Base-by-base conservation (phyloP, 2,888 invertebrate genomes). In the Athalia circularis region DNA sequence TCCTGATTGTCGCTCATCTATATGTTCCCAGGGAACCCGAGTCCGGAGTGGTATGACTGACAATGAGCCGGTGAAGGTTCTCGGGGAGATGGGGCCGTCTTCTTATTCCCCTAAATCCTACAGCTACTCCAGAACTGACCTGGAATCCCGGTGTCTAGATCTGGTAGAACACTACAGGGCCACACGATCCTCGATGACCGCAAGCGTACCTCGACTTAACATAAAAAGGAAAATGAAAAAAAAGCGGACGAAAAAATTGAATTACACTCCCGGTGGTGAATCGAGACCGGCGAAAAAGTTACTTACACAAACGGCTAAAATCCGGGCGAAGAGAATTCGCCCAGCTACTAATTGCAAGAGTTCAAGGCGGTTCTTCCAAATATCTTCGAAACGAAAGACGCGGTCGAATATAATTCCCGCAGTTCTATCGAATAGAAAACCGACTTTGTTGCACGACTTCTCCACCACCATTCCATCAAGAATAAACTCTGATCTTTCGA, bases 1-100 rank as follows among this genome's bases (percentile, higher is more conserved):
- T 50, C 70, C 57, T 43, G 54, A 54, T 57, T 70, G 11, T 81
- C 80, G 77, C 75, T 79, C 75, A 76, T 79, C 29, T 54, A 54
- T 70, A 52, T 87, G 84, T 86, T 85, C 85, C 82, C 83, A 88
- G 88, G 86, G 84, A 82, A 79, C 80, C 76, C 79, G 83, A 74
- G 80, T 79, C 68, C 81, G 82, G 80, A 81, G 76, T 57, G 72
- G 76, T 61, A 72, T 78, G 77, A 79, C 79, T 77, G 78, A 29
- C 29, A 29, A 29, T 29, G 29, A 76, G 75, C 61, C 70, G 65
- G 77, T 79, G 52, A 80, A 80, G 81, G 80, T 79, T 80, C 81
- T 78, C 43, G 80, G 76, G 9, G 82, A 83, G 79, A 82, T 81
- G 79, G 81, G 79, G 52, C 82, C 80, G 48, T 72, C 54, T 5